Evolutionary conservation across 2,888 invertebrate genomes (phyloP).

Genomic region (Cheilosia vulpina): DNA sequence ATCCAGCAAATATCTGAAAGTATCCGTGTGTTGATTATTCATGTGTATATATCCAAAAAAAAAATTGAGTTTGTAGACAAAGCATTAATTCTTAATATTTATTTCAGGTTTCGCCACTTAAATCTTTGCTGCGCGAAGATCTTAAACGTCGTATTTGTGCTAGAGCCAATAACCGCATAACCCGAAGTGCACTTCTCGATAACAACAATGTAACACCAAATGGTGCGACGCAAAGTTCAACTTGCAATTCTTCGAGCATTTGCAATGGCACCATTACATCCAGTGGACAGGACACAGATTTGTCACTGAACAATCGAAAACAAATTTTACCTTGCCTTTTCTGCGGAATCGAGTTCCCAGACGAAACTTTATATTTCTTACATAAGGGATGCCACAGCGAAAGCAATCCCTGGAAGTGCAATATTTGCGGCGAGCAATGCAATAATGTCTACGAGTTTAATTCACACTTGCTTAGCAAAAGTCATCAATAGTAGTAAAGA

Average conservation of each 20-base stretch:
- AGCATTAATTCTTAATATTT: neutral
- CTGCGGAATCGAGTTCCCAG: constrained; percentile 97
- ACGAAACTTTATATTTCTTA: constrained; percentile 97
- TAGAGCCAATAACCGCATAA: constrained; percentile 86
- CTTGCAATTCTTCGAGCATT: constrained; percentile 84
- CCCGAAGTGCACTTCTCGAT: constrained; percentile 81
- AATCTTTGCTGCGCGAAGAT: constrained; percentile 93
- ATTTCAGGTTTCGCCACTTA: constrained; percentile 89
- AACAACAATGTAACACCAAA: constrained; percentile 82
- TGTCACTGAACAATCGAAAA: constrained; percentile 83
- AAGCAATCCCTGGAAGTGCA: constrained; percentile 98
- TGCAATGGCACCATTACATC: constrained; percentile 89
- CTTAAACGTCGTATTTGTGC: constrained; percentile 91
- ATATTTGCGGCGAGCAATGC: constrained; percentile 97
- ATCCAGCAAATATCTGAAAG: too few species aligned
- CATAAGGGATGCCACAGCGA: constrained; percentile 99
- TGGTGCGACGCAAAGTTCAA: constrained; percentile 78
- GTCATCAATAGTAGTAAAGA: constrained; percentile 88
- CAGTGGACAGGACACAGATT: constrained; percentile 86
- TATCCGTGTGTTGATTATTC: neutral
- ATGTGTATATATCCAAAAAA: neutral
- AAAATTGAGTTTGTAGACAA: neutral
- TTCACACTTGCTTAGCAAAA: constrained; percentile 96
- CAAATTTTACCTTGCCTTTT: constrained; percentile 91
- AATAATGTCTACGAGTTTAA: constrained; percentile 98